phyloP scores from a whole-genome alignment of 2,113 vertebrate species.

The Pogona vitticeps region DNA sequence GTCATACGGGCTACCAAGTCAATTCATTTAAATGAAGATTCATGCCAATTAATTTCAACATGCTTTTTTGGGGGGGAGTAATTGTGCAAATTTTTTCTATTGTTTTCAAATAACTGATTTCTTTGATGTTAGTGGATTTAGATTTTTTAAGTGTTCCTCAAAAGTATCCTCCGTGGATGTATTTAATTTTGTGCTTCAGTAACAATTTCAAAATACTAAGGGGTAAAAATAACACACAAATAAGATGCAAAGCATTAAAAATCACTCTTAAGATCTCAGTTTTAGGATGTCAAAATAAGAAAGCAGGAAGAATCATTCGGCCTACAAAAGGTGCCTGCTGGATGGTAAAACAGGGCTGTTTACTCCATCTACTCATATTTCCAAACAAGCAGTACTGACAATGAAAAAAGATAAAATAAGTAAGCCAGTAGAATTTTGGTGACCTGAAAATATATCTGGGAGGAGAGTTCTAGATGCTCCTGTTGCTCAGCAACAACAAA shows the following conservation, averaged over 20 bases:
- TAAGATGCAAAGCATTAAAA: background rate
- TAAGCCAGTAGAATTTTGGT: background rate
- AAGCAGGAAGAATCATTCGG: background rate
- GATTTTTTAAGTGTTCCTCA: background rate
- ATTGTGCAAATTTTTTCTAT: too few species aligned
- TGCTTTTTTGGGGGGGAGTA: background rate
- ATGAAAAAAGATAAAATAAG: background rate
- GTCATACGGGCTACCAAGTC: background rate
- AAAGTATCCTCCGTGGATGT: background rate
- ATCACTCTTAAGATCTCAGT: background rate
- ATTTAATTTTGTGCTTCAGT: background rate
- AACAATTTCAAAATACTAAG: background rate
- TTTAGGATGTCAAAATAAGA: background rate
- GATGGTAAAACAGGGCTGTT: background rate
- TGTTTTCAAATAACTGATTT: background rate
- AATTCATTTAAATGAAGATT: background rate
- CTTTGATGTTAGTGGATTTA: background rate
- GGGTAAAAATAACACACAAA: background rate
- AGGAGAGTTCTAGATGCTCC: background rate
- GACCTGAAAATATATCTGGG: slow-evolving; percentile 17
- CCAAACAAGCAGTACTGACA: background rate
- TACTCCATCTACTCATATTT: background rate
- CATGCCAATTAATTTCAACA: background rate
- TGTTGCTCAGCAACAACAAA: slow-evolving; percentile 21
- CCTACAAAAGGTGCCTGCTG: background rate